Base-by-base conservation (phyloP, 2,797 vertebrate species). In the Luscinia luscinia region DNA sequence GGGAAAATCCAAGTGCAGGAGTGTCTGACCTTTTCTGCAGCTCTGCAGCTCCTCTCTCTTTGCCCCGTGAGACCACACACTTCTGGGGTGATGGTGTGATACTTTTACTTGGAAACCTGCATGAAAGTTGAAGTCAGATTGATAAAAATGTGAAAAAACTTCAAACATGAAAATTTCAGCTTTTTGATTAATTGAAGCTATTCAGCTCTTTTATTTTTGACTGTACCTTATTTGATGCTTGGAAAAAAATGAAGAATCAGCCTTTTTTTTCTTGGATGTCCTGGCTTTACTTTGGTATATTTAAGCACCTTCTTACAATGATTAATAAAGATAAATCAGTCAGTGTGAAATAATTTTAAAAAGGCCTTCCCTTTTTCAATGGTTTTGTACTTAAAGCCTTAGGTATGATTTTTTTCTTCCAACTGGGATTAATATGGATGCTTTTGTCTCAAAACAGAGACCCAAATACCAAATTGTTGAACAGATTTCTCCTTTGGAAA, bases 401-500 rank as follows among this genome's bases (percentile, higher is more conserved):
- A 66, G 30, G 48, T 84, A 58, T 58, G 38, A 63, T 40, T 48
- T 69, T 54, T 73, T 52, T 45, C n/a, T 16, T 45, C n/a, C 40
- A 41, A 6, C 48, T 40, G 23, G 48, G 40, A 41, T 73, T 19
- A 20, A 66, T 73, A 57, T 28, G 45, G 61, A 61, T 67, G 38
- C 46, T 72, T 92, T 78, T 94, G 55, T 76, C 66, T 91, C 59
- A 41, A 85, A 93, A 73, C 55, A 87, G 79, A 75, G 73, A 83
- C 66, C 63, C 15, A 36, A 94, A 70, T 82, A 90, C 32, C 74
- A 95, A 91, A 92, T 61, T 86, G 48, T 64, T 59, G 90, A 92
- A 75, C 80, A 80, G 77, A 84, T 89, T 93, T 92, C 54, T 89
- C 36, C 48, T 87, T 90, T 80, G 75, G 78, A 95, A 93, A 89